Evolutionary conservation across 1,140 invertebrate genomes (phyloP).

Genomic region (Gonatopus flavifemur): DNA sequence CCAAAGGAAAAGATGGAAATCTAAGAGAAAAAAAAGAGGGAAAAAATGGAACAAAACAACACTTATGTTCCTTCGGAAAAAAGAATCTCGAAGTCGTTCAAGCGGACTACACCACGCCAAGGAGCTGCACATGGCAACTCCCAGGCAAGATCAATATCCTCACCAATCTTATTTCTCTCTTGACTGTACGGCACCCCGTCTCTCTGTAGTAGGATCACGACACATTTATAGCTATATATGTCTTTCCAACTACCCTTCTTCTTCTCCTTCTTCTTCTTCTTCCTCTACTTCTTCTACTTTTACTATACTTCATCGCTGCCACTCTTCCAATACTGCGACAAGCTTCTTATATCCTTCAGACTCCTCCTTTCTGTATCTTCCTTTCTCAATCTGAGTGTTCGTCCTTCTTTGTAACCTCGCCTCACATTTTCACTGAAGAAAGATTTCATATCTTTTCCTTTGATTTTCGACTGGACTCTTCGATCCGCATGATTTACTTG

Average conservation of each 20-base stretch:
- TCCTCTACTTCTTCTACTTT: not conserved
- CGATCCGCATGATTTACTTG: no score
- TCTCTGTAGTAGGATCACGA: constrained; percentile 14
- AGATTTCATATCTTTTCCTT: no score
- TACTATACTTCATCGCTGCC: no score
- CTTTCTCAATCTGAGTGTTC: no score
- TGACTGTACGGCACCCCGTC: constrained; percentile 21
- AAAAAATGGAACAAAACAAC: not conserved
- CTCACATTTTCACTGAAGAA: no score
- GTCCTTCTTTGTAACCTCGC: no score
- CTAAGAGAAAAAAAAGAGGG: not conserved
- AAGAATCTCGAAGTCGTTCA: constrained; percentile 31
- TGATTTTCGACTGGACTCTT: no score
- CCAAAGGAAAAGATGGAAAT: not conserved
- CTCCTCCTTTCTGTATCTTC: no score
- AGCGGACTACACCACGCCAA: constrained; percentile 24
- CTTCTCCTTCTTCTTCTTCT: not conserved
- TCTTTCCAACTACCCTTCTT: no score
- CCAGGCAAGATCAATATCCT: constrained; percentile 41
- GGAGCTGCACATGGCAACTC: constrained; percentile 34
- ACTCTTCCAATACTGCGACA: no score
- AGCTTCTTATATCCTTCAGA: no score
- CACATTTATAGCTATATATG: no score
- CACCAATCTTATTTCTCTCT: constrained; percentile 39
- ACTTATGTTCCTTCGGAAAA: constrained; percentile 11